phyloP scores from a whole-genome alignment of 2,888 invertebrate genomes.

The Quadroppia sp. region DNA sequence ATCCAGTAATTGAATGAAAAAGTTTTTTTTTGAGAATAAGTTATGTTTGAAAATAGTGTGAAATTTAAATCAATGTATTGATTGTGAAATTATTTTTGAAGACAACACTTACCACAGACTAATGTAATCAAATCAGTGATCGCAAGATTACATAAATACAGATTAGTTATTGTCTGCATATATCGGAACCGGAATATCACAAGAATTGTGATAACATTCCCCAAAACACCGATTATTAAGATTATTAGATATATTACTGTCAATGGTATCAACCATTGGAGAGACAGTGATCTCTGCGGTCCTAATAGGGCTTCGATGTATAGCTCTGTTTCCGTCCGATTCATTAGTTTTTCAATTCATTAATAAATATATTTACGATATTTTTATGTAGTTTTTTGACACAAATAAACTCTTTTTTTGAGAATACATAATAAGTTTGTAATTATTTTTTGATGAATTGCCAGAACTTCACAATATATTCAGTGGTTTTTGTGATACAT shows the following conservation, averaged over 20 bases:
- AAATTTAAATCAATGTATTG: background rate
- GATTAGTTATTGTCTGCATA: constrained; percentile 53
- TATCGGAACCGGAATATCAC: constrained; percentile 52
- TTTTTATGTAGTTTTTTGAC: no score
- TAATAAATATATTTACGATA: background rate
- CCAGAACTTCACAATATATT: background rate
- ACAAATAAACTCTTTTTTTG: background rate
- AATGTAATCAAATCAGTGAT: constrained; percentile 52
- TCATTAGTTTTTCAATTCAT: background rate
- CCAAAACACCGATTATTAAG: constrained; percentile 50
- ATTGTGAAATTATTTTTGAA: background rate
- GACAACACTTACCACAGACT: constrained; percentile 50
- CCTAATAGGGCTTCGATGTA: constrained; percentile 49
- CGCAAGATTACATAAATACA: constrained; percentile 52
- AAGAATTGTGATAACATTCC: constrained; percentile 50
- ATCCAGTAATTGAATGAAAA: no score
- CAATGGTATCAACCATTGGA: constrained; percentile 50
- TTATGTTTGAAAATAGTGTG: no score
- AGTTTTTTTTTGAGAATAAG: no score
- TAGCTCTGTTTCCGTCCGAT: background rate
- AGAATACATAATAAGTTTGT: background rate
- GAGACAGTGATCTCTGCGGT: constrained; percentile 49
- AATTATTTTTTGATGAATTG: constrained; percentile 14
- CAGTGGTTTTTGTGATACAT: background rate
- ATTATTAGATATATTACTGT: constrained; percentile 51